phyloP scores from a whole-genome alignment of 2,888 invertebrate species.

The Abrostola tripartita region DNA sequence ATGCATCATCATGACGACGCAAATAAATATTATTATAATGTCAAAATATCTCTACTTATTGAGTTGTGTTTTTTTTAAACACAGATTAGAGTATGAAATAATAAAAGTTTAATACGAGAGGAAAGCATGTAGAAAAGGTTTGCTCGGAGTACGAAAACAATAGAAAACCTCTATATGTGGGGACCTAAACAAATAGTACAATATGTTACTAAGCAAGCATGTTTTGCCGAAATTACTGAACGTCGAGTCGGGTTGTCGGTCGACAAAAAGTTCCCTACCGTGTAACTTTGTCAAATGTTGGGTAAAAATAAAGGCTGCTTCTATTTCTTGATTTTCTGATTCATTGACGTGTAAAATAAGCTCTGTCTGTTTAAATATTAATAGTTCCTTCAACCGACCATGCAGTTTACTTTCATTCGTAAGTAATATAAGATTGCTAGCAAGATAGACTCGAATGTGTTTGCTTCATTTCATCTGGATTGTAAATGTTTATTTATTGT shows the following conservation, averaged over 20 bases:
- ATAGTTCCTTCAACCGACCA: conserved; percentile 40
- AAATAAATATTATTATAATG: too few relatives aligned
- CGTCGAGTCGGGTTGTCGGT: neutral
- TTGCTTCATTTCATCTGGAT: neutral
- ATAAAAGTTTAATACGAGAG: conserved; percentile 2
- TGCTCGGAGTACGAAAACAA: conserved; percentile 25
- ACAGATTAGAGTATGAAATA: neutral
- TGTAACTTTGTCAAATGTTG: conserved; percentile 33
- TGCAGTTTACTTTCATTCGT: conserved; percentile 24
- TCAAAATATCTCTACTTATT: neutral
- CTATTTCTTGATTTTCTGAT: conserved; percentile 69
- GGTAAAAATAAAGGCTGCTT: conserved; percentile 30
- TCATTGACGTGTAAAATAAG: conserved; percentile 71
- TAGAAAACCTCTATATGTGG: conserved; percentile 12
- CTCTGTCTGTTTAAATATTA: conserved; percentile 59
- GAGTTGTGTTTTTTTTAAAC: neutral
- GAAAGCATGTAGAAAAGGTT: conserved; percentile 15
- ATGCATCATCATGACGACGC: too few relatives aligned
- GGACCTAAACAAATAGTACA: conserved; percentile 44
- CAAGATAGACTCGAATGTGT: conserved; percentile 1
- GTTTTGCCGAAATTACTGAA: conserved; percentile 30
- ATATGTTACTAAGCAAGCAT: conserved; percentile 13
- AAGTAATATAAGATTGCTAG: conserved; percentile 16
- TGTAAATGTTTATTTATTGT: neutral
- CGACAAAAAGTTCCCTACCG: neutral